These are phyloP conservation scores for Neocrepidodera transversa DNA, from an alignment of 2,888 invertebrate species.

Conservation along the genomic window DNA sequence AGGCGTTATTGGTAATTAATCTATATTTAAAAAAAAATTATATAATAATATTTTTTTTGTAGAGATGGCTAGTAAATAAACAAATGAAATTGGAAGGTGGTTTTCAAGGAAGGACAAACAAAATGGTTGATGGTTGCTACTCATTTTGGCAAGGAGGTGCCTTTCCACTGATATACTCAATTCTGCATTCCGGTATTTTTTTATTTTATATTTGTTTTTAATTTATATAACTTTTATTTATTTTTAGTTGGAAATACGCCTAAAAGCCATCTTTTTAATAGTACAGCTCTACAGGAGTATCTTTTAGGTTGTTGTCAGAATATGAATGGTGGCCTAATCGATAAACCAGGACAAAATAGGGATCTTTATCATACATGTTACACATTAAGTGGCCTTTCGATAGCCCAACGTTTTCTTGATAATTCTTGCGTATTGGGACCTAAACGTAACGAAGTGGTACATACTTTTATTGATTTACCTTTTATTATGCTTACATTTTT, in stretches of 20 bases:
- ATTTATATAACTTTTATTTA: background rate
- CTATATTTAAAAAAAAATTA: too few species aligned
- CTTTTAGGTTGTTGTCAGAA: conserved; percentile 92
- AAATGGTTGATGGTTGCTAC: conserved; percentile 98
- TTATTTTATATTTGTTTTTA: background rate
- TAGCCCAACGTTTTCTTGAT: conserved; percentile 78
- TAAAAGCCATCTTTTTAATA: conserved; percentile 78
- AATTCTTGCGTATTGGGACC: conserved; percentile 70
- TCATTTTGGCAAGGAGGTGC: conserved; percentile 98
- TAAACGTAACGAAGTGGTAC: conserved; percentile 72
- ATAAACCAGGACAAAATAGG: conserved; percentile 91
- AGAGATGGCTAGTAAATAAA: conserved; percentile 87
- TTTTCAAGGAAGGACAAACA: conserved; percentile 97
- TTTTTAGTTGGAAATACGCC: conserved; percentile 58
- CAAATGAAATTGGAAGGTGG: conserved; percentile 97
- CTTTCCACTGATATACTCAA: conserved; percentile 84
- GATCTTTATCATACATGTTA: conserved; percentile 99
- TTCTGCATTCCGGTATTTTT: conserved; percentile 63
- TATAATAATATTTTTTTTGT: conserved; percentile 39
- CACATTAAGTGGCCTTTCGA: conserved; percentile 89
- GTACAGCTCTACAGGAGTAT: conserved; percentile 92
- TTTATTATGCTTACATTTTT: conserved; percentile 1
- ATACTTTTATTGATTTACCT: background rate
- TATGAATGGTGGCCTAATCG: conserved; percentile 86
- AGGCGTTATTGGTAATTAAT: conserved; percentile 70